Evolutionary conservation across 2,797 vertebrate species (phyloP).

Genomic region (Schizothorax lantsangensis): DNA sequence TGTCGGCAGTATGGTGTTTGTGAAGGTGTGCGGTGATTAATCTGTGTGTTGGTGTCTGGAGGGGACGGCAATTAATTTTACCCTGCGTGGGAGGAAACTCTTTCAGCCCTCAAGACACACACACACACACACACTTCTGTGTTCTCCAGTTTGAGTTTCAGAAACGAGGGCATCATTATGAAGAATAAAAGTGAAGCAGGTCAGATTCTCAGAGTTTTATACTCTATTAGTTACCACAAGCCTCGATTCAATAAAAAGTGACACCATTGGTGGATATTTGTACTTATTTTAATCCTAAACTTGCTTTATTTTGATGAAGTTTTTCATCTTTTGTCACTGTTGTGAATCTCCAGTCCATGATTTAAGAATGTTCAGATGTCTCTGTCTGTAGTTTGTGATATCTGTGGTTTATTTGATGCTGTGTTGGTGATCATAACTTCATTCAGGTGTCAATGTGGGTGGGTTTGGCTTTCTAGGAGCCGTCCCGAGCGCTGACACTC

Average conservation of each 20-base stretch:
- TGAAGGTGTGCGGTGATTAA: constrained; percentile 51
- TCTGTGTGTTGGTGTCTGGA: constrained; percentile 51
- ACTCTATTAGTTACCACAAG: neutral
- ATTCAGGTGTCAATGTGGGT: neutral
- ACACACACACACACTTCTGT: constrained; percentile 12
- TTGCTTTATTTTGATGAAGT: neutral
- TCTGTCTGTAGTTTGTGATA: neutral
- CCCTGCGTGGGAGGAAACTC: constrained; percentile 43
- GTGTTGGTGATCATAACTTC: neutral
- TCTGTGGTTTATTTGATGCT: neutral
- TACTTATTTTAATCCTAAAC: neutral
- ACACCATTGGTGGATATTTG: too few relatives aligned
- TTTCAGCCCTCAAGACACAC: constrained; percentile 46
- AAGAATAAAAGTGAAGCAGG: constrained; percentile 6
- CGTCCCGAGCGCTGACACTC: neutral
- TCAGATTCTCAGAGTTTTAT: neutral
- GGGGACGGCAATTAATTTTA: constrained; percentile 57
- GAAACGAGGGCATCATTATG: constrained; percentile 17
- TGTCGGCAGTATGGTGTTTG: neutral
- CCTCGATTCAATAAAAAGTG: neutral
- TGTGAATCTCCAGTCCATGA: neutral
- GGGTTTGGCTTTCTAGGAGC: neutral
- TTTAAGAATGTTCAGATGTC: neutral
- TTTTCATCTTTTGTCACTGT: neutral
- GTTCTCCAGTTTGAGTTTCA: constrained; percentile 10